Evolutionary conservation across 2,113 vertebrate genomes (phyloP), one percentile per base, ranked within the genome.

Genomic region (Pseudolaguvia tuberculata): DNA sequence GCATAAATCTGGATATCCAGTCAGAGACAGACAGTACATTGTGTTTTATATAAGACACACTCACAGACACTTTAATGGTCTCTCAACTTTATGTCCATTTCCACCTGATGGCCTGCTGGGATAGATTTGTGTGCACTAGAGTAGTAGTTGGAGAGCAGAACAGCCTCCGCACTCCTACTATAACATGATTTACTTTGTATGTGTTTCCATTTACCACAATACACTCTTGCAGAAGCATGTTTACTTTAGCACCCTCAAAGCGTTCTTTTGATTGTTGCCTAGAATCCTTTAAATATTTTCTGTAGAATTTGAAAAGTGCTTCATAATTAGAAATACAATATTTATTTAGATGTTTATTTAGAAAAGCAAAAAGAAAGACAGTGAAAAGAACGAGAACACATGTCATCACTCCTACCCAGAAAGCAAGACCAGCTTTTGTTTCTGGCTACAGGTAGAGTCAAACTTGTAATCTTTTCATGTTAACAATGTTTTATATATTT

Each of bases 61-160:
- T 51, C 58, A 67, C 20, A 74, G 25, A 65, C 72, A 74, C 51
- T 73, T 61, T 70, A 70, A 63, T 70, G 35, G 35, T 59, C 47
- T 76, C 72, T 68, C 65, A 47, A 66, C 35, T 63, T 45, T 45
- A 45, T 63, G 61, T 63, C 39, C 6, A 23, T 63, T 63, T 77
- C 59, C 25, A 59, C 72, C 53, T 68, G 66, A 55, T 69, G 65
- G 25, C 72, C 25, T 57, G 56, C 47, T 69, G 68, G 53, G 78
- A 76, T 70, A 82, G 59, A 70, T 75, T 66, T 76, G 73, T 78
- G 73, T 59, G 48, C 61, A 59, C 50, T 50, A 39, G 50, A 35
- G 31, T 42, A 55, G 66, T 20, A 73, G 39, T 71, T 61, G 14
- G 45, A 39, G 48, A 50, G 35, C 65, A 45, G 52, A 7, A 21